These are phyloP conservation scores for Caenorhabditis drosophilae DNA, from an alignment of 2,888 invertebrate species.

Conservation along the genomic window DNA sequence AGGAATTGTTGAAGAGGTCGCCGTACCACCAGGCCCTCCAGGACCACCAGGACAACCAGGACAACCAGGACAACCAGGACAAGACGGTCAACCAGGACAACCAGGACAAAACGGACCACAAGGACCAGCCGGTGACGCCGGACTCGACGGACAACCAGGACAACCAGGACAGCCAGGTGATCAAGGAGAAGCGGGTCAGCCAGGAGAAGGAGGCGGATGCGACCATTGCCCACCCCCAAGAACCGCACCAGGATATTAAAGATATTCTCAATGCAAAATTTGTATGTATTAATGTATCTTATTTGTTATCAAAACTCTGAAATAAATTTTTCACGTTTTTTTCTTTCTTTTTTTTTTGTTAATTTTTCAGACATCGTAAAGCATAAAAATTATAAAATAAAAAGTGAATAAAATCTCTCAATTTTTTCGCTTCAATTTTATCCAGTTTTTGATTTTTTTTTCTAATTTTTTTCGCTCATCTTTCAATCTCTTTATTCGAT, in stretches of 20 bases:
- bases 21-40: conserved; percentile 43
- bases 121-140: conserved; percentile 45
- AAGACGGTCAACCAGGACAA: conserved; percentile 44
- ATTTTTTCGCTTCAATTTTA: no score
- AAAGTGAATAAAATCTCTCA: no score
- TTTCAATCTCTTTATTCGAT: no score
- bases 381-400: no score
- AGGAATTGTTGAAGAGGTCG: conserved; percentile 49
- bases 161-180: conserved; percentile 44
- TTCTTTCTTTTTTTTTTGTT: no score
- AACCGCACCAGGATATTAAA: conserved; percentile 53
- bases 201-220: conserved; percentile 52
- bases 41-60: conserved; percentile 52
- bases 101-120: conserved; percentile 50
- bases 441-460: no score
- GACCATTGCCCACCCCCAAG: conserved; percentile 55
- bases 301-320: no score
- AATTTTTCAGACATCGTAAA: no score
- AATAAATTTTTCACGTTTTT: no score
- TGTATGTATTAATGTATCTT: conserved; percentile 40
- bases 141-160: conserved; percentile 47
- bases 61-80: conserved; percentile 45
- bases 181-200: conserved; percentile 42
- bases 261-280: background rate
- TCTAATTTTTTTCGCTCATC: no score